Percentiles rank a stretch among this genome's conserved stretches.
These are phyloP conservation scores for Crossoptilon crossoptilon DNA, from an alignment of 2,797 vertebrate species.

Conservation along the genomic window DNA sequence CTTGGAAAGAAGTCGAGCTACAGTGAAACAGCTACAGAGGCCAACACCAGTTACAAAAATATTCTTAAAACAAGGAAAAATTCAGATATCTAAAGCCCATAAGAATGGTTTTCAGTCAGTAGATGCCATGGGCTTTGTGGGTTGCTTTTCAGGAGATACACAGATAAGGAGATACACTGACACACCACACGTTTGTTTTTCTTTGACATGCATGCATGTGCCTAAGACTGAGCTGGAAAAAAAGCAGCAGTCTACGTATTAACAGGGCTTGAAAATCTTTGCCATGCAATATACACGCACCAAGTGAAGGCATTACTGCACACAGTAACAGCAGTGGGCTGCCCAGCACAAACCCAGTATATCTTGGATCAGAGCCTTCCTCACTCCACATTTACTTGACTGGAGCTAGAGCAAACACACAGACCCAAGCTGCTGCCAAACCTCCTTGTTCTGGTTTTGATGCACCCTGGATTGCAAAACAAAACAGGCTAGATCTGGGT, in stretches of 20 bases:
- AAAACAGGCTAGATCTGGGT: neutral
- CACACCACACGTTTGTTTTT: neutral
- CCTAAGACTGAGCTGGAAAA: neutral
- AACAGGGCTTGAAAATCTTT: neutral
- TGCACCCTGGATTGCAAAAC: neutral
- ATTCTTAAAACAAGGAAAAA: neutral
- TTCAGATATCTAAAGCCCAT: neutral
- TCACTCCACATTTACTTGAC: neutral
- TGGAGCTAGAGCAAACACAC: neutral
- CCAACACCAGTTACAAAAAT: neutral
- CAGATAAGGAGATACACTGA: neutral
- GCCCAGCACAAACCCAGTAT: neutral
- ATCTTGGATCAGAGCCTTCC: neutral
- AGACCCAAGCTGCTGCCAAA: neutral
- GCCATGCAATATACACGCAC: neutral
- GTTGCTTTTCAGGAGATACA: neutral
- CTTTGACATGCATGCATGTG: neutral
- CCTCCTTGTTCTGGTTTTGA: neutral
- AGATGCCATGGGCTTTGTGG: neutral
- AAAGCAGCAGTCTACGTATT: neutral
- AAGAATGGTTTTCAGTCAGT: neutral
- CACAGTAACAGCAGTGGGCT: neutral
- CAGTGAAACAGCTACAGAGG: neutral
- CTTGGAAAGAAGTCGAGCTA: neutral
- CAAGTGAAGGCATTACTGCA: neutral